A percentile compares a stretch with the other conserved stretches of the same genome.
phyloP scores from a whole-genome alignment of 2,113 vertebrate species.

The Podarcis muralis region DNA sequence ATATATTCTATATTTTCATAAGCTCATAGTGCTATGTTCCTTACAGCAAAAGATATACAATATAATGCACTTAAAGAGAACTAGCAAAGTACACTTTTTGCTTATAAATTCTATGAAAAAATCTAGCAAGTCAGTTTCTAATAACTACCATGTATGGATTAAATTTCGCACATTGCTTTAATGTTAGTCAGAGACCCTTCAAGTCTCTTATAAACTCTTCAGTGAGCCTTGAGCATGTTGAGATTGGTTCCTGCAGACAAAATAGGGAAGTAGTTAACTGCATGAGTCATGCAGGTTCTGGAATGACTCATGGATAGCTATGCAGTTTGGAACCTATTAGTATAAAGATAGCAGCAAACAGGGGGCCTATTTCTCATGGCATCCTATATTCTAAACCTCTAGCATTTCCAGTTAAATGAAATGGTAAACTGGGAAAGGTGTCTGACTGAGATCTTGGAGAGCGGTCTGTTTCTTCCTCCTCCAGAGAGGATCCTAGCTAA shows the following conservation, averaged over 20 bases:
- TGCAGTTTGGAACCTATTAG: not conserved
- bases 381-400: not conserved
- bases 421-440: not conserved
- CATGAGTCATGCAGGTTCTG: not conserved
- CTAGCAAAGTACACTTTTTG: not conserved
- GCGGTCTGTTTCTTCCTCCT: not conserved
- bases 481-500: not conserved
- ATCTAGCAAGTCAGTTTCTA: not conserved
- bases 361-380: too few relatives aligned
- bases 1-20: not conserved
- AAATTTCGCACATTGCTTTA: not conserved
- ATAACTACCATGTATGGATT: not conserved
- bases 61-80: not conserved
- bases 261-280: not conserved
- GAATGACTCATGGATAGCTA: not conserved
- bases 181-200: not conserved
- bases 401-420: not conserved
- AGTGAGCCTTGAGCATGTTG: not conserved
- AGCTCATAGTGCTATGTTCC: not conserved
- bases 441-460: not conserved
- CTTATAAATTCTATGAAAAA: not conserved
- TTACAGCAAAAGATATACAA: not conserved
- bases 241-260: not conserved
- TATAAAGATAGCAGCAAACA: too few relatives aligned
- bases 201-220: not conserved